phyloP scores from a whole-genome alignment of 92 coral and sea anemone genomes.

The Porites evermanni region DNA sequence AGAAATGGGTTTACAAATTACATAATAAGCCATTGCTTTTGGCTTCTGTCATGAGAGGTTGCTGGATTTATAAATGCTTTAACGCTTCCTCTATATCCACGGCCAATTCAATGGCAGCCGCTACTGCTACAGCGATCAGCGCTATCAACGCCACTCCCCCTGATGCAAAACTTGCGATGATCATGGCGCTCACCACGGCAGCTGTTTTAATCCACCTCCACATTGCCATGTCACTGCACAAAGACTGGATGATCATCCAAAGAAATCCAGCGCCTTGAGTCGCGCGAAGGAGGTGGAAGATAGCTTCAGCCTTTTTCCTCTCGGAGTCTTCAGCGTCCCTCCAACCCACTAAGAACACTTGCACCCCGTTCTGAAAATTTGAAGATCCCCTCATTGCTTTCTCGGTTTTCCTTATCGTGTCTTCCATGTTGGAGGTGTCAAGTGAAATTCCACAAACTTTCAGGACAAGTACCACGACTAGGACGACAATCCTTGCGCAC shows the following conservation, averaged over 20 bases:
- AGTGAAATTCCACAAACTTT: slow-evolving; percentile 48
- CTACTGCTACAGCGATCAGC: slow-evolving; percentile 44
- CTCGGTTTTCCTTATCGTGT: slow-evolving; percentile 25
- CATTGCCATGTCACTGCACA: slow-evolving; percentile 57
- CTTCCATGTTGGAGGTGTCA: slow-evolving; percentile 13
- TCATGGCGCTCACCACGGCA: slow-evolving; percentile 59
- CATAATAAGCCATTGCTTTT: no score
- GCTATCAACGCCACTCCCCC: slow-evolving; percentile 59
- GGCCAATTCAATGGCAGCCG: slow-evolving; percentile 1
- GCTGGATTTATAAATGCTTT: no score
- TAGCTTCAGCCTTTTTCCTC: slow-evolving; percentile 53
- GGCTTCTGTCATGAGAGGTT: no score
- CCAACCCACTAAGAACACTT: slow-evolving; percentile 49
- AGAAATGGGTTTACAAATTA: no score
- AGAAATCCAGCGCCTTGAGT: slow-evolving; percentile 36
- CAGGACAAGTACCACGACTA: slow-evolving; percentile 45
- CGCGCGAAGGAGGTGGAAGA: slow-evolving; percentile 35
- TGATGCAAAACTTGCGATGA: slow-evolving; percentile 53
- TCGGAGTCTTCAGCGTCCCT: slow-evolving; percentile 37
- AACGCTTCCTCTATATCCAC: neutral
- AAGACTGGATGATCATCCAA: slow-evolving; percentile 53
- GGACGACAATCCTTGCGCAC: slow-evolving; percentile 56
- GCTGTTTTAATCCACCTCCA: slow-evolving; percentile 53
- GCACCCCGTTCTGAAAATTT: slow-evolving; percentile 23
- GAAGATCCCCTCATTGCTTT: slow-evolving; percentile 43